Evolutionary conservation across 2,797 vertebrate species (phyloP), one percentile per base, ranked within the genome.

Genomic region (Danio albolineatus): DNA sequence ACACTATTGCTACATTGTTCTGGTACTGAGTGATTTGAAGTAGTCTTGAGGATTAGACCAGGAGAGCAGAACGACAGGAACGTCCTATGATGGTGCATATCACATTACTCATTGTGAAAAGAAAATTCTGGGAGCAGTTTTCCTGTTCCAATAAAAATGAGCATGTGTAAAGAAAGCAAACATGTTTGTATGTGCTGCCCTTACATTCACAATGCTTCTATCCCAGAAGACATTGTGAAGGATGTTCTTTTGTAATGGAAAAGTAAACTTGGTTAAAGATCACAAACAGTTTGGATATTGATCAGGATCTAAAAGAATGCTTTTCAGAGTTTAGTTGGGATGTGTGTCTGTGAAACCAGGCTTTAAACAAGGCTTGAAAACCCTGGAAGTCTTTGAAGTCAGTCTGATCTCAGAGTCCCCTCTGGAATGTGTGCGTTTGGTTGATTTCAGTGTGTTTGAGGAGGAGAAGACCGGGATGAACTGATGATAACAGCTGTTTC

Each of bases 1-100:
- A 1, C 10, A 76, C 59, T 76, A 19, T 77, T 57, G 48, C n/a
- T 56, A 41, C 43, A 60, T 80, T 72, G 73, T 66, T 72, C 53
- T 38, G 10, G 49, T 16, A 16, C 21, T 43, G 70, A 56, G 59
- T 56, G 41, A 57, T 81, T 41, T 71, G 13, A 67, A 71, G 41
- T 17, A 44, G 12, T 44, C 14, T 51, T 14, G 53, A 61, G 51
- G 49, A 65, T 49, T 39, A 77, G 54, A 61, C 17, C 67, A 61
- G 19, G 5, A 61, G 75, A 54, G 17, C 16, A 66, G 53, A 16
- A 67, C 72, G 13, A 7, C 51, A 44, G 48, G 62, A 73, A 69
- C 36, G 1, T 67, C 41, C 56, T 38, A 77, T 38, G 64, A 80
- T 1, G 14, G 36, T 3, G 39, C 28, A 19, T 62, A 73, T 73